Percentiles rank a stretch among this genome's conserved stretches.
phyloP scores from a whole-genome alignment of 2,888 invertebrate species.

The Acheta domesticus region DNA sequence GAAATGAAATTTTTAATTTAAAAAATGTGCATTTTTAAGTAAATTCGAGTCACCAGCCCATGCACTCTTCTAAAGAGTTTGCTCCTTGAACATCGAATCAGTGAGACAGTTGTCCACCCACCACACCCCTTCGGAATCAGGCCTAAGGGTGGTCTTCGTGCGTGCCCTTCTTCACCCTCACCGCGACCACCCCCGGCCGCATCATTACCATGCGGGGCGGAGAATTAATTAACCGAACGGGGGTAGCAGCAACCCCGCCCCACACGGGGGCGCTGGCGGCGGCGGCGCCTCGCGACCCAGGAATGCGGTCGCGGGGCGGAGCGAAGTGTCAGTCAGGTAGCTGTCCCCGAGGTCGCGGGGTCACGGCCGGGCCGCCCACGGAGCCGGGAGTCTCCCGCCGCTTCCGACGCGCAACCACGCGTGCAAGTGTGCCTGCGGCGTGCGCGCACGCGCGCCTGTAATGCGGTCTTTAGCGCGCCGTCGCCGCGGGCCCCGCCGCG shows the following conservation, averaged over 20 bases:
- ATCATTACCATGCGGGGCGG: not conserved
- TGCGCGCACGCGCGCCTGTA: not conserved
- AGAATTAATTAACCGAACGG: not conserved
- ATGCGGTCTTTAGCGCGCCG: constrained; percentile 3
- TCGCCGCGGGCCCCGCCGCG: not conserved
- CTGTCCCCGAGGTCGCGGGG: not conserved
- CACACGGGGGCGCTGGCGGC: not conserved
- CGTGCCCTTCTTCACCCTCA: not conserved
- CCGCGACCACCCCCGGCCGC: not conserved
- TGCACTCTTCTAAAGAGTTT: no score
- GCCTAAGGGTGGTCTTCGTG: no score
- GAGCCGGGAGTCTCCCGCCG: not conserved
- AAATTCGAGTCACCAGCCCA: no score
- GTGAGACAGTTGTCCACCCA: no score
- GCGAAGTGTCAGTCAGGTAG: not conserved
- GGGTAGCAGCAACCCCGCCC: no score
- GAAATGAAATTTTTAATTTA: no score
- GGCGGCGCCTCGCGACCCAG: not conserved
- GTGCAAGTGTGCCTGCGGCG: not conserved
- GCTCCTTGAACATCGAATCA: no score
- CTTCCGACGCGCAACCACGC: not conserved
- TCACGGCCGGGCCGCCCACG: not conserved
- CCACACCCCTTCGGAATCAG: no score
- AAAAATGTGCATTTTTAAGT: no score
- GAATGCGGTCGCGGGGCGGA: not conserved